A percentile compares a stretch with the other conserved stretches of the same genome.
Evolutionary conservation across 2,888 invertebrate genomes (phyloP).

Genomic region (Keiferia lycopersicella): DNA sequence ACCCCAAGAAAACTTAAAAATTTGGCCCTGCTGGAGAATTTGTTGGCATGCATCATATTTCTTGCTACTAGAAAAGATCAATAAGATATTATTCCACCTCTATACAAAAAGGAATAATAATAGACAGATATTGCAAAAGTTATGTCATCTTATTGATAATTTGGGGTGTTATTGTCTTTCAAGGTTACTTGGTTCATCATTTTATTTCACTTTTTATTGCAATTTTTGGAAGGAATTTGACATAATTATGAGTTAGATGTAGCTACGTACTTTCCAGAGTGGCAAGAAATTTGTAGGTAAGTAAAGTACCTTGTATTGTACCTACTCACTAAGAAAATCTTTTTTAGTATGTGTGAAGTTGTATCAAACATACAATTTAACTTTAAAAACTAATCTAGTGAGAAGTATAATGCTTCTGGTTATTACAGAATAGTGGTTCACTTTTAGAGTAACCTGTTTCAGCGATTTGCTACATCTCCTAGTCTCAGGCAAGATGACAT

Average conservation of each 20-base stretch:
- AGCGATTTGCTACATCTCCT: neutral
- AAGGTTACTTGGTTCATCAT: neutral
- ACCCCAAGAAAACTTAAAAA: too few relatives aligned
- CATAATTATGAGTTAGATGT: too few relatives aligned
- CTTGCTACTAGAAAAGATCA: too few relatives aligned
- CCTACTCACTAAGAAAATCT: neutral
- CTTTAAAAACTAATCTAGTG: neutral
- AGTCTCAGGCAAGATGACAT: slow-evolving; percentile 5
- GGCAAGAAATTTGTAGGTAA: too few relatives aligned
- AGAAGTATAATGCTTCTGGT: neutral
- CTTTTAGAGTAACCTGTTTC: neutral
- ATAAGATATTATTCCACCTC: too few relatives aligned
- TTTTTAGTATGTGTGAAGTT: neutral
- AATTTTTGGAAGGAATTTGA: too few relatives aligned
- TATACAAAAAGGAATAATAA: too few relatives aligned
- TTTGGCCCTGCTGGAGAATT: too few relatives aligned
- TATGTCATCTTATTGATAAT: slow-evolving; percentile 5
- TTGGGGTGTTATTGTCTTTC: slow-evolving; percentile 2
- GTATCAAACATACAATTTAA: neutral
- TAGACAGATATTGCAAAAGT: neutral
- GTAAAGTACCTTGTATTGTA: too few relatives aligned
- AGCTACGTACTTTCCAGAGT: too few relatives aligned
- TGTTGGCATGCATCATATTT: too few relatives aligned
- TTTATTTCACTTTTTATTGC: neutral
- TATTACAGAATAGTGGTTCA: neutral